Percentiles rank a stretch among this genome's conserved stretches.
Conservation (phyloP, 2,113 vertebrate genomes). For the Grallaria varia region DNA sequence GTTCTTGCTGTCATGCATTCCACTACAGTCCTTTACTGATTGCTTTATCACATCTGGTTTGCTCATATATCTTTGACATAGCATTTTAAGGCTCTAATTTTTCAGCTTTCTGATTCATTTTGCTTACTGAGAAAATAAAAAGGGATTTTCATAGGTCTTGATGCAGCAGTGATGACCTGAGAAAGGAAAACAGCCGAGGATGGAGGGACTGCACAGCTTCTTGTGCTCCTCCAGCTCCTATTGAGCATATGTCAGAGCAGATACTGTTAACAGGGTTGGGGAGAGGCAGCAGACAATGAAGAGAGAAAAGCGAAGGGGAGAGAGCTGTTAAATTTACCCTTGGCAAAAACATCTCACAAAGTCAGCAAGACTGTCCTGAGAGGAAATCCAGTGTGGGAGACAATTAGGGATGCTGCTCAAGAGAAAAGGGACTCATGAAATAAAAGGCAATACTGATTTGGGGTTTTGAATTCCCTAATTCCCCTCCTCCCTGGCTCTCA, state of each 20-base stretch:
- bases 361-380: not conserved
- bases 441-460: not conserved
- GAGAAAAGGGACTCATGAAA: not conserved
- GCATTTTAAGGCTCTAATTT: not conserved
- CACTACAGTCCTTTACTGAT: not conserved
- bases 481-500: slow-evolving; percentile 22
- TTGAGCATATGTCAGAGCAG: not conserved
- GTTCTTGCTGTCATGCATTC: not conserved
- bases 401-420: not conserved
- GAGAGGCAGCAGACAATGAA: not conserved
- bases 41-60: not conserved
- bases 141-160: not conserved
- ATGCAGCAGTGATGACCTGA: not conserved
- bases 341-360: not conserved
- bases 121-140: not conserved
- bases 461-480: slow-evolving; percentile 24
- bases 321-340: not conserved
- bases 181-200: not conserved
- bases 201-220: not conserved
- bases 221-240: not conserved
- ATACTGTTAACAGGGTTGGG: not conserved
- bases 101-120: not conserved
- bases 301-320: not conserved
- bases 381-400: not conserved
- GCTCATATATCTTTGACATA: not conserved